These are phyloP conservation scores for Oceanodroma tethys DNA, from an alignment of 2,113 vertebrate genomes.

Conservation along the genomic window DNA sequence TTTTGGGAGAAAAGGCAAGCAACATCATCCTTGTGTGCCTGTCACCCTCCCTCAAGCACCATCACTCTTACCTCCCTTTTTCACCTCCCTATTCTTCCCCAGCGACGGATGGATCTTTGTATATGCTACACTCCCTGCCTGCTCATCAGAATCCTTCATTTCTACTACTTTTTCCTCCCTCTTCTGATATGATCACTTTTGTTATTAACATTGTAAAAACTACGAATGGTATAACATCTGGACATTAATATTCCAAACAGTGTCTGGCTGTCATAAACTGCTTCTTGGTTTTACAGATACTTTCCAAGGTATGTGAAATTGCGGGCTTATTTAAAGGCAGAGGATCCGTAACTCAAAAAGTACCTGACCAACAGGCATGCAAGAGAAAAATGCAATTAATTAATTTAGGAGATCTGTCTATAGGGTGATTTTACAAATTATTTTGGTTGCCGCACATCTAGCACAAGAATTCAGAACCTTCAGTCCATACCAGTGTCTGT, in stretches of 20 bases:
- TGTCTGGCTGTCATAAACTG: background rate
- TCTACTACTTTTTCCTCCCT: background rate
- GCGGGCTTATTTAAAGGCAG: background rate
- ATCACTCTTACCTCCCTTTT: background rate
- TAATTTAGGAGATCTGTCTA: background rate
- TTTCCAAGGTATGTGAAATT: background rate
- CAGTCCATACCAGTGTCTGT: background rate
- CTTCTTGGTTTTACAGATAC: background rate
- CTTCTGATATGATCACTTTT: background rate
- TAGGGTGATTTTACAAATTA: background rate
- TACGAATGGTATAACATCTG: background rate
- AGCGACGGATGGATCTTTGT: background rate
- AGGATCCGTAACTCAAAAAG: background rate
- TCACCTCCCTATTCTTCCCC: background rate
- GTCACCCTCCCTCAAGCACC: background rate
- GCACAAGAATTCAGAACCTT: background rate
- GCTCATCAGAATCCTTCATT: background rate
- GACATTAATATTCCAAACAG: background rate
- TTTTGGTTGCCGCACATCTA: background rate
- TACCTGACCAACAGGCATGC: background rate
- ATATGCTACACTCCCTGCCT: background rate
- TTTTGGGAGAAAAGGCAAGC: background rate
- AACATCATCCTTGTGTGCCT: rapidly evolving
- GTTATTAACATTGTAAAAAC: background rate
- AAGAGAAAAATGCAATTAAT: background rate